phyloP scores from a whole-genome alignment of 2,888 invertebrate genomes.

The Eucera pruinosa region DNA sequence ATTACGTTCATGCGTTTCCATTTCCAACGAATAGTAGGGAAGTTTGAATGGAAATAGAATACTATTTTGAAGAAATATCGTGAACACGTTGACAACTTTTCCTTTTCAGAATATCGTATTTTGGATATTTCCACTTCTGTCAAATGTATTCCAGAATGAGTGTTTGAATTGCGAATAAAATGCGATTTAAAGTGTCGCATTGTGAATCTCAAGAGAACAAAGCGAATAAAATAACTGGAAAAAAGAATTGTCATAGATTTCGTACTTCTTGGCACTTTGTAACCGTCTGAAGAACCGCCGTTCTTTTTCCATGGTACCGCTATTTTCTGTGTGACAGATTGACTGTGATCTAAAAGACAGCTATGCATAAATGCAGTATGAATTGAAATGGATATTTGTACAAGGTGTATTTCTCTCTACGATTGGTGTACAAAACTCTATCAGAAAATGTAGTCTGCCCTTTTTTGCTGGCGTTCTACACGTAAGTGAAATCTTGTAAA shows the following conservation, averaged over 20 bases:
- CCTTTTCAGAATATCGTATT: background rate
- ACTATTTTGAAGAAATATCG: constrained; percentile 1
- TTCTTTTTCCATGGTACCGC: constrained; percentile 10
- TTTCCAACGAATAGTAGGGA: background rate
- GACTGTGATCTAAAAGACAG: constrained; percentile 12
- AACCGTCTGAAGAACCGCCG: constrained; percentile 7
- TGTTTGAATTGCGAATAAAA: constrained; percentile 37
- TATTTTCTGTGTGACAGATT: constrained; percentile 37
- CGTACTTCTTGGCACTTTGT: constrained; percentile 20
- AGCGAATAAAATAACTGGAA: constrained; percentile 21
- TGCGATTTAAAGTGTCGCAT: constrained; percentile 14
- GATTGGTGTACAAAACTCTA: constrained; percentile 8
- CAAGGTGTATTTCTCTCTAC: constrained; percentile 37
- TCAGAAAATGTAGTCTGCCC: background rate
- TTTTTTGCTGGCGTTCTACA: background rate
- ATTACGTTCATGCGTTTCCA: too few species aligned
- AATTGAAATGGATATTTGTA: constrained; percentile 43
- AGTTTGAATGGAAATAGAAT: background rate
- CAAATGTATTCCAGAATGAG: constrained; percentile 24
- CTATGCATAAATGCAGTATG: constrained; percentile 45
- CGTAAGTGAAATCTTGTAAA: too few species aligned
- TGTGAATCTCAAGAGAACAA: constrained; percentile 21
- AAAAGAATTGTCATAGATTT: constrained; percentile 45
- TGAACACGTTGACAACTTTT: background rate
- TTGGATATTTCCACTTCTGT: background rate